phyloP scores from a whole-genome alignment of 2,797 vertebrate species.

The Yasuhikotakia modesta region DNA sequence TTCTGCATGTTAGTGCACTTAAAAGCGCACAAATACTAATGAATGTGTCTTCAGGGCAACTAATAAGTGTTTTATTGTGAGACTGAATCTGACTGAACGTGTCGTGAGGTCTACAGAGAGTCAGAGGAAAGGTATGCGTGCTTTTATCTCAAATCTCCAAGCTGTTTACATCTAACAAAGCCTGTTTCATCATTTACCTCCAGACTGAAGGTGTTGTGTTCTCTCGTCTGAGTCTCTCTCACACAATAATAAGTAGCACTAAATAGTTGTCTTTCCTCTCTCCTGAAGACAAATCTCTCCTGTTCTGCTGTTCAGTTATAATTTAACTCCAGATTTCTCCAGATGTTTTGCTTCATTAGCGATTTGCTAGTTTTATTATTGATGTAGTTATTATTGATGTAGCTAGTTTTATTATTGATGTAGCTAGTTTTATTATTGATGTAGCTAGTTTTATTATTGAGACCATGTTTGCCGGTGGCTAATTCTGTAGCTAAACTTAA shows the following conservation, averaged over 20 bases:
- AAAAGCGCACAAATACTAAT: too few species aligned
- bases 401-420: too few species aligned
- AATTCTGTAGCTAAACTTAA: conserved; percentile 62
- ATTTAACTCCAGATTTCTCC: conserved; percentile 60
- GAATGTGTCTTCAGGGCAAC: neutral
- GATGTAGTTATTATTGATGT: too few species aligned
- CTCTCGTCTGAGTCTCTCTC: conserved; percentile 19
- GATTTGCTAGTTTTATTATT: conserved; percentile 66
- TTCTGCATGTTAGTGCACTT: too few species aligned
- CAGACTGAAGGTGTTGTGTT: conserved; percentile 17
- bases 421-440: conserved; percentile 72
- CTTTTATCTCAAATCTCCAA: conserved; percentile 19
- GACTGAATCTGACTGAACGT: neutral
- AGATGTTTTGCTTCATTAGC: conserved; percentile 69
- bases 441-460: too few species aligned
- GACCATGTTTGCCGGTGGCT: conserved; percentile 69
- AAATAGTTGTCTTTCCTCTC: conserved; percentile 30
- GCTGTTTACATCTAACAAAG: conserved; percentile 27
- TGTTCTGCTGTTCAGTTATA: conserved; percentile 57
- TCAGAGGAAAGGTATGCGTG: neutral
- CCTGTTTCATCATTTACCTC: conserved; percentile 7
- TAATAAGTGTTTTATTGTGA: neutral
- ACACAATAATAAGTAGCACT: conserved; percentile 37
- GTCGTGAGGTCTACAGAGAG: conserved; percentile 17
- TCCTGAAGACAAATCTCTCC: conserved; percentile 55